A percentile compares a stretch with the other conserved stretches of the same genome.
Conservation (phyloP, 2,888 invertebrate genomes). For the Melanchra persicariae region DNA sequence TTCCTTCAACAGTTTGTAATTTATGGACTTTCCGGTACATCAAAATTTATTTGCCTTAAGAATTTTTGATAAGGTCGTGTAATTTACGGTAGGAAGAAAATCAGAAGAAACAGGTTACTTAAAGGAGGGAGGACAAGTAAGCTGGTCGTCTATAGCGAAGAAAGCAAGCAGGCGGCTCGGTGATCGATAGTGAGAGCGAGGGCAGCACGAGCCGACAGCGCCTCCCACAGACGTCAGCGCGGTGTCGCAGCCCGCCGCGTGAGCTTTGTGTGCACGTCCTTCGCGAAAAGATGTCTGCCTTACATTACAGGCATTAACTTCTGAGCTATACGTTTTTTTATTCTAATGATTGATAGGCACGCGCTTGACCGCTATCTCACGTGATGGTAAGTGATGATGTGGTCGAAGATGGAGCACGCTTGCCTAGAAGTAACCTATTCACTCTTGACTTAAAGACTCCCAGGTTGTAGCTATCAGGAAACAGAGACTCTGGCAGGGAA, state of each 20-base stretch:
- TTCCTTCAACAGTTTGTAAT: slow-evolving; percentile 7
- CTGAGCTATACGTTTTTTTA: background rate
- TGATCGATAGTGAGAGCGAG: background rate
- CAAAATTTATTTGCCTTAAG: slow-evolving; percentile 4
- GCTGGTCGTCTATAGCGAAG: background rate
- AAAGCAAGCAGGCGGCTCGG: background rate
- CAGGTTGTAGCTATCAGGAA: no score
- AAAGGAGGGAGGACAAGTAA: background rate
- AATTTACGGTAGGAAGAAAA: background rate
- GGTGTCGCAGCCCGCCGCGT: background rate
- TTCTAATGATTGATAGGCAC: no score
- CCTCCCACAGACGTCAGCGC: background rate
- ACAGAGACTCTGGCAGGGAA: no score
- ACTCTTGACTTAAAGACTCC: no score
- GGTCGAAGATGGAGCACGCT: no score
- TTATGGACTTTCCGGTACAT: slow-evolving; percentile 23
- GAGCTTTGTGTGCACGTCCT: background rate
- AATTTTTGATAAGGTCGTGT: background rate
- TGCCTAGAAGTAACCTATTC: no score
- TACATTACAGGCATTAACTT: background rate
- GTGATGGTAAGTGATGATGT: no score
- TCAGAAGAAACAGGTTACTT: background rate
- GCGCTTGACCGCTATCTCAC: no score
- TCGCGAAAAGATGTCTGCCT: background rate
- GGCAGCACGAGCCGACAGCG: background rate